These are phyloP conservation scores for Erpobdella octoculata DNA, from an alignment of 2,888 invertebrate species.

Conservation along the genomic window DNA sequence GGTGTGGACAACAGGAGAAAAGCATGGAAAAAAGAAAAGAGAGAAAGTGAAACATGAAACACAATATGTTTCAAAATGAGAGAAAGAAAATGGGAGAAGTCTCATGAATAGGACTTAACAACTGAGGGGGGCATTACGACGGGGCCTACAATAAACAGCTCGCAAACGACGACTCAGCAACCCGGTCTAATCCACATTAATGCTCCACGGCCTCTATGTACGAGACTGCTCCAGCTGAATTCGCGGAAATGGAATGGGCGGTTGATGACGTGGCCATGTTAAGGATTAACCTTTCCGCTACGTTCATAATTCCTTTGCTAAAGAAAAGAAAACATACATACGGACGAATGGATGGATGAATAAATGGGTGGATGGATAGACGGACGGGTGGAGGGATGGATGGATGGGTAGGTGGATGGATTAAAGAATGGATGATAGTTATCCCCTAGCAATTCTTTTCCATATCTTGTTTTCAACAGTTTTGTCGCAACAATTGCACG, in stretches of 20 bases:
- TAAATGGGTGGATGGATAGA: neutral
- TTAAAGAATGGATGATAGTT: neutral
- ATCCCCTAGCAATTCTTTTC: no score
- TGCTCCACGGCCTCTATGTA: neutral
- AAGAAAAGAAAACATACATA: neutral
- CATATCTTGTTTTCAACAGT: no score
- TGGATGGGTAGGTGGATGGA: neutral
- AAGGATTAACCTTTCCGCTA: conserved; percentile 3
- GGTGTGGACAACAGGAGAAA: neutral
- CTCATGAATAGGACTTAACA: neutral
- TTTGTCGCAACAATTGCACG: no score
- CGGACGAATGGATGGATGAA: neutral
- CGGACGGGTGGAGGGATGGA: neutral
- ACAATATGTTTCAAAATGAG: no score
- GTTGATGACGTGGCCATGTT: neutral
- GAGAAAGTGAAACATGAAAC: no score
- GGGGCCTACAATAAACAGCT: conserved; percentile 3
- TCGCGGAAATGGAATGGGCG: neutral
- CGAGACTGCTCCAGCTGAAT: neutral
- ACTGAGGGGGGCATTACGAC: neutral
- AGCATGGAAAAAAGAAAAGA: no score
- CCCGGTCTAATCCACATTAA: conserved; percentile 4
- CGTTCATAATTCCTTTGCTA: neutral
- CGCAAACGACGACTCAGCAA: conserved; percentile 10
- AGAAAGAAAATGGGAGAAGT: no score